Evolutionary conservation across 2,888 invertebrate species (phyloP).

Genomic region (Dynastes tityus): DNA sequence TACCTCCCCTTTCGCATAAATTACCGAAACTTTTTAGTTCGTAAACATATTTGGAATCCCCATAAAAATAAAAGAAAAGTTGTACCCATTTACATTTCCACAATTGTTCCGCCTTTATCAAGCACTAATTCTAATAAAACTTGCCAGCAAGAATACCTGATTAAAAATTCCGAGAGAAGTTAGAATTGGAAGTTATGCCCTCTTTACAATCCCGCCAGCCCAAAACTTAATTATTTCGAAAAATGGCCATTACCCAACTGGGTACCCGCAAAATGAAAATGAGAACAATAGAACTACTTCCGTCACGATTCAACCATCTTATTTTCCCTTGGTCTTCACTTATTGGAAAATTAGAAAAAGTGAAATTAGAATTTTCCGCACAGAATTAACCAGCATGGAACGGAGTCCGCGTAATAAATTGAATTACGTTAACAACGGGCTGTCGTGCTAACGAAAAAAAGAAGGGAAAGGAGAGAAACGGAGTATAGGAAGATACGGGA

Average conservation of each 20-base stretch:
- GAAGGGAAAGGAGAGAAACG: conserved; percentile 9
- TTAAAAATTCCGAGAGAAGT: conserved; percentile 37
- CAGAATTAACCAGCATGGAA: conserved; percentile 11
- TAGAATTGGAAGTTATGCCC: conserved; percentile 35
- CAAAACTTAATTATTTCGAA: conserved; percentile 44
- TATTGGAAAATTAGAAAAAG: conserved; percentile 46
- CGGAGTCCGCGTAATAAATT: conserved; percentile 35
- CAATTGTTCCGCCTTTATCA: background rate
- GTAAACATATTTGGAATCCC: background rate
- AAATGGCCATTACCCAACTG: conserved; percentile 28
- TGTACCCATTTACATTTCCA: conserved; percentile 23
- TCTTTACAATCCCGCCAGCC: conserved; percentile 1
- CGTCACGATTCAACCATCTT: background rate
- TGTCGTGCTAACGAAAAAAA: background rate
- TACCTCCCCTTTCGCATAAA: background rate
- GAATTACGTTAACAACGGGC: conserved; percentile 43
- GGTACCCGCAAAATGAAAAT: conserved; percentile 16
- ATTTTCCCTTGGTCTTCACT: background rate
- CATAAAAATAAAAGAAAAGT: conserved; percentile 23
- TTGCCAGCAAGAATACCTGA: conserved; percentile 29
- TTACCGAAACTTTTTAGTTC: background rate
- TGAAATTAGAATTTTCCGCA: conserved; percentile 44
- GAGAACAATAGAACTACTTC: background rate
- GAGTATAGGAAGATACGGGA: background rate
- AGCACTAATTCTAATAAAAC: conserved; percentile 39